Evolutionary conservation across 2,797 vertebrate species (phyloP).

Genomic region (Typhlichthys eigenmanni): DNA sequence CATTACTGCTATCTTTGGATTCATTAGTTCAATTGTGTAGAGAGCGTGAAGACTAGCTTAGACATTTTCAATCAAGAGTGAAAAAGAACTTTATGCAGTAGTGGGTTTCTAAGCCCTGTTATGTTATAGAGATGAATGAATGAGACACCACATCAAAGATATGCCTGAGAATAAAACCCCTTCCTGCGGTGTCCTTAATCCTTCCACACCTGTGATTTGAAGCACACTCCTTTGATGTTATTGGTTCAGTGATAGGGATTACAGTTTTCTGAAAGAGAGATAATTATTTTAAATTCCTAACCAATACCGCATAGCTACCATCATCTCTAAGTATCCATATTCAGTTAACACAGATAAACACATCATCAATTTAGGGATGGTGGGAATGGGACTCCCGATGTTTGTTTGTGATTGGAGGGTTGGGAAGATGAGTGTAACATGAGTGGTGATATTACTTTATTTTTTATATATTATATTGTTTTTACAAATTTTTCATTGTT

Average conservation of each 20-base stretch:
- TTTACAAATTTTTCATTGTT: too few species aligned
- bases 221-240: constrained; percentile 73
- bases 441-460: too few species aligned
- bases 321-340: background rate
- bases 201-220: constrained; percentile 79
- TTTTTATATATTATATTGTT: too few species aligned
- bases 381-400: too few species aligned
- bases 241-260: constrained; percentile 58
- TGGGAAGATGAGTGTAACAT: too few species aligned
- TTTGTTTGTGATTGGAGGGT: too few species aligned
- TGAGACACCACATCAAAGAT: constrained; percentile 69
- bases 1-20: constrained; percentile 10
- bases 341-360: background rate
- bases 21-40: constrained; percentile 14
- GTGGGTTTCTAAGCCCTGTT: constrained; percentile 24
- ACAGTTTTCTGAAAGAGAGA: constrained; percentile 29
- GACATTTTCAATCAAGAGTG: constrained; percentile 28
- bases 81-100: constrained; percentile 11
- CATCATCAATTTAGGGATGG: background rate
- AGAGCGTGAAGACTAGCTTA: constrained; percentile 17
- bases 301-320: background rate
- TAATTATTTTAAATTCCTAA: constrained; percentile 1
- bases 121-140: constrained; percentile 51
- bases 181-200: constrained; percentile 77
- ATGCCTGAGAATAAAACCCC: constrained; percentile 60